phyloP scores from a whole-genome alignment of 92 coral and sea anemone genomes.

The Phenganax stokvisi region DNA sequence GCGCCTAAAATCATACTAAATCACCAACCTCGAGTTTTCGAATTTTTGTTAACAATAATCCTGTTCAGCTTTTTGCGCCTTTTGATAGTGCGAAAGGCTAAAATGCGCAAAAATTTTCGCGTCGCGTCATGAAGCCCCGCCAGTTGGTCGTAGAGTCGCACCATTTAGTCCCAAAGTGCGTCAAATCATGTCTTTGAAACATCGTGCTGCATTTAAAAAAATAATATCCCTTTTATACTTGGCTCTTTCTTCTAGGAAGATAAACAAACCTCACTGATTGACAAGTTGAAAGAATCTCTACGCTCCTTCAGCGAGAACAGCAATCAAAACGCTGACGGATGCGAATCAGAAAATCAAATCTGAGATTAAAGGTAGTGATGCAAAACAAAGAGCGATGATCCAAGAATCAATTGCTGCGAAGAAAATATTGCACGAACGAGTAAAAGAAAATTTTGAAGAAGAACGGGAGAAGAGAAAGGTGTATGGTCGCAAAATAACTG shows the following conservation, averaged over 20 bases:
- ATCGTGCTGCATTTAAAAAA: too few species aligned
- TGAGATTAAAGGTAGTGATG: conserved; percentile 12
- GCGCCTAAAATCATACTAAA: too few species aligned
- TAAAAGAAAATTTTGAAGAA: conserved; percentile 4
- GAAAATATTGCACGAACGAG: conserved; percentile 1
- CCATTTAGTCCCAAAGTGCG: too few species aligned
- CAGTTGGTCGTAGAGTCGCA: too few species aligned
- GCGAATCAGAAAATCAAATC: conserved; percentile 19
- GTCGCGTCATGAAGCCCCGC: too few species aligned
- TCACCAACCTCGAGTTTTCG: too few species aligned
- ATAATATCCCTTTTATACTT: too few species aligned
- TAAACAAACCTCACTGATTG: conserved; percentile 18
- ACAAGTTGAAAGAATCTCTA: conserved; percentile 4
- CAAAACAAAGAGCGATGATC: background rate
- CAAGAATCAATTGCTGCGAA: conserved; percentile 8
- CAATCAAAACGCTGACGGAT: conserved; percentile 5
- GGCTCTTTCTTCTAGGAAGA: conserved; percentile 2
- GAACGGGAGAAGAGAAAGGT: conserved; percentile 40
- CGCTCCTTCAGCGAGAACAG: conserved; percentile 1
- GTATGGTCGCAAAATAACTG: background rate
- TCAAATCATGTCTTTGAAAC: too few species aligned
- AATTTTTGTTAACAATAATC: too few species aligned
- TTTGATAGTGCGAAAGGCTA: too few species aligned
- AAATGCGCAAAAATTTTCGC: too few species aligned
- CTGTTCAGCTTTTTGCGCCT: too few species aligned